Conservation (phyloP, 1,140 invertebrate species). For the Pteromalus puparum region DNA sequence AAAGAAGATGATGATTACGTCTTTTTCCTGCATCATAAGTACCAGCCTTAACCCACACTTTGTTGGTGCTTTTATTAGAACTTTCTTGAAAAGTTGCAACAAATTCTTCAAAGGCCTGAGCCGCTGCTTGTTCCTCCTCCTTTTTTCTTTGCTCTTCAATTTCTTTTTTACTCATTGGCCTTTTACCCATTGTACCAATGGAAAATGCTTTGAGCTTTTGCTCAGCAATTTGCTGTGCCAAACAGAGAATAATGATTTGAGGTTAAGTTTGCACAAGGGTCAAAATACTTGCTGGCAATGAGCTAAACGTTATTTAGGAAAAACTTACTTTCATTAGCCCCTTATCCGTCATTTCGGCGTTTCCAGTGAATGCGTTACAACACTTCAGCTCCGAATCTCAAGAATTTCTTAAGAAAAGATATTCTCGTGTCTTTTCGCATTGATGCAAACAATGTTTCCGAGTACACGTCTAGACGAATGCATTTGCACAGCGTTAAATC, state of each 20-base stretch:
- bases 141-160: constrained; percentile 91
- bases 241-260: constrained; percentile 43
- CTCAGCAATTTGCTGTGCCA: constrained; percentile 80
- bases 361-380: background rate
- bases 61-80: constrained; percentile 84
- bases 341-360: constrained; percentile 69
- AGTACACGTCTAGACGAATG: background rate
- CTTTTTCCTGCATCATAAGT: constrained; percentile 96
- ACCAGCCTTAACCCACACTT: constrained; percentile 97
- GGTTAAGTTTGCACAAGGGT: constrained; percentile 19
- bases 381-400: background rate
- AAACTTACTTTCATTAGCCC: constrained; percentile 71
- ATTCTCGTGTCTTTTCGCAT: constrained; percentile 18
- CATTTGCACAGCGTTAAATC: constrained; percentile 6
- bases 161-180: constrained; percentile 89
- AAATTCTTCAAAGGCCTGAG: constrained; percentile 96
- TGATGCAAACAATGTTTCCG: background rate
- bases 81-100: constrained; percentile 97
- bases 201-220: constrained; percentile 89
- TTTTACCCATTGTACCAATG: constrained; percentile 88
- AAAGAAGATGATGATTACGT: constrained; percentile 77
- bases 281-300: background rate
- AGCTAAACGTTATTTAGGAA: constrained; percentile 31
- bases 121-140: constrained; percentile 91
- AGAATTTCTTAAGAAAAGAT: background rate